A percentile compares a stretch with the other conserved stretches of the same genome.
Evolutionary conservation across 1,140 invertebrate species (phyloP).

Genomic region (Adoxophyes honmai): DNA sequence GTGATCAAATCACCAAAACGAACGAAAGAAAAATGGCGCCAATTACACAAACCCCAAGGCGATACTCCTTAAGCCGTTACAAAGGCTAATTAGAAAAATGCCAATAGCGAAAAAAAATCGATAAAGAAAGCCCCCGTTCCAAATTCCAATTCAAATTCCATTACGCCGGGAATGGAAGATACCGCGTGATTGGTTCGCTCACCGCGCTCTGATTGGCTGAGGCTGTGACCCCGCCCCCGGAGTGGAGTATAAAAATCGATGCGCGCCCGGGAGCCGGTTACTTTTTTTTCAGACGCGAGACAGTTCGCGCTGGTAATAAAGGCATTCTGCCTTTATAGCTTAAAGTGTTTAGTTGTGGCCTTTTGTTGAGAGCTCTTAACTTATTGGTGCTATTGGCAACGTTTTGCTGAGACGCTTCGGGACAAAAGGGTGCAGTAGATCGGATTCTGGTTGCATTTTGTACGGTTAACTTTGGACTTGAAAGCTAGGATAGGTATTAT

Average conservation of each 20-base stretch:
- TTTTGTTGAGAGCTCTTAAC: constrained; percentile 63
- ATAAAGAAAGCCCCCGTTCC: constrained; percentile 39
- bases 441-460: too few species aligned
- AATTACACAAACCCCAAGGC: constrained; percentile 1
- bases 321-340: constrained; percentile 63
- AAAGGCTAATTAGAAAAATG: constrained; percentile 19
- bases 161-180: constrained; percentile 64
- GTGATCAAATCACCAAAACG: neutral
- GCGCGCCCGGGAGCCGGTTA: constrained; percentile 35
- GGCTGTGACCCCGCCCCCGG: constrained; percentile 62
- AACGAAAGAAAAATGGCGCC: neutral
- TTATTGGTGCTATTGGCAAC: neutral
- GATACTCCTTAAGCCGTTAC: neutral
- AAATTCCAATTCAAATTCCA: constrained; percentile 70
- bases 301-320: constrained; percentile 68
- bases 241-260: constrained; percentile 73
- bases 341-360: constrained; percentile 70
- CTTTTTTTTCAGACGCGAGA: constrained; percentile 63
- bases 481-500: too few species aligned
- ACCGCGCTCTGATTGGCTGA: constrained; percentile 63
- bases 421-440: too few species aligned
- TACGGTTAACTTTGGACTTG: too few species aligned
- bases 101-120: constrained; percentile 22
- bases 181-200: constrained; percentile 67
- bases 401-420: neutral